Percentiles rank a stretch among this genome's conserved stretches.
phyloP scores from a whole-genome alignment of 1,140 invertebrate genomes.

The Homarus americanus region DNA sequence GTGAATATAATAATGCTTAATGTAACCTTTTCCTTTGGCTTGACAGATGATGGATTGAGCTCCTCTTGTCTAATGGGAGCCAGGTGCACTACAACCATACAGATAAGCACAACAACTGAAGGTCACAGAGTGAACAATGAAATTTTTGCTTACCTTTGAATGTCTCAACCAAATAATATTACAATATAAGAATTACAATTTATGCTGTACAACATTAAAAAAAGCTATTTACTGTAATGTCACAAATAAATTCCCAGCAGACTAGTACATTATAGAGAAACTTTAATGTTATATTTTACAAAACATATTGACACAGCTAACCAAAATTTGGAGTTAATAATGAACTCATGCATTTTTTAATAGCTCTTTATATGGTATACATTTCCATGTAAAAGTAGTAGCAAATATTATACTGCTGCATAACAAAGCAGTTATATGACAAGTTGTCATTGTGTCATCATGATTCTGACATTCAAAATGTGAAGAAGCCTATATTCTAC shows the following conservation, averaged over 20 bases:
- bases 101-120: constrained; percentile 19
- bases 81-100: constrained; percentile 43
- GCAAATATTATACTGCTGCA: background rate
- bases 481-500: background rate
- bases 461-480: background rate
- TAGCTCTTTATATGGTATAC: background rate
- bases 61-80: background rate
- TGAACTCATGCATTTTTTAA: background rate
- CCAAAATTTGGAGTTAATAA: background rate
- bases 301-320: background rate
- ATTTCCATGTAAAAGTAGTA: background rate
- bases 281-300: background rate
- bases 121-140: constrained; percentile 18
- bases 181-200: background rate
- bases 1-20: background rate
- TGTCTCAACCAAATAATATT: constrained; percentile 10
- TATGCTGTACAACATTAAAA: background rate
- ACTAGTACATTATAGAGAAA: background rate
- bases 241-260: background rate
- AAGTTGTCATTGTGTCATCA: no score
- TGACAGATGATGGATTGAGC: constrained; percentile 13
- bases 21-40: background rate
- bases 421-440: background rate
- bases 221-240: background rate
- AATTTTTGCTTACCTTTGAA: constrained; percentile 39